phyloP scores from a whole-genome alignment of 2,888 invertebrate genomes.

The Apocheima hispidaria region DNA sequence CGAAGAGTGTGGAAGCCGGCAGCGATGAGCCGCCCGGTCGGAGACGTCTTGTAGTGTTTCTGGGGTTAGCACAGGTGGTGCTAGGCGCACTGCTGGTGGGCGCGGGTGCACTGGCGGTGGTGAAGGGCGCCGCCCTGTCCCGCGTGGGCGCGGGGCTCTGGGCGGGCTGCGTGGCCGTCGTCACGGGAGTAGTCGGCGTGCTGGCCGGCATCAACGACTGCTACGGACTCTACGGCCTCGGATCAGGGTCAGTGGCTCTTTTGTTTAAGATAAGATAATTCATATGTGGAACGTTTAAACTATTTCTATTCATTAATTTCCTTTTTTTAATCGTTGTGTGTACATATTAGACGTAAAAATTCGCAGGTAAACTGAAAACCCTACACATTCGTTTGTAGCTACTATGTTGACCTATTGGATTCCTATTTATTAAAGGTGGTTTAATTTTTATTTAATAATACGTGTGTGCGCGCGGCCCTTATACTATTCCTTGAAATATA shows the following conservation, averaged over 20 bases:
- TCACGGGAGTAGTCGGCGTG: conserved; percentile 87
- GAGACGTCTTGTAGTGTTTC: conserved; percentile 77
- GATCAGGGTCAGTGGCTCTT: conserved; percentile 62
- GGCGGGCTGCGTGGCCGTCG: conserved; percentile 88
- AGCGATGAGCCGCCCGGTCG: conserved; percentile 58
- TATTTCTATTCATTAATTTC: too few relatives aligned
- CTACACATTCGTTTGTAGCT: too few relatives aligned
- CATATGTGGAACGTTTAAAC: too few relatives aligned
- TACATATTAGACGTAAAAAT: too few relatives aligned
- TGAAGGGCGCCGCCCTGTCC: conserved; percentile 86
- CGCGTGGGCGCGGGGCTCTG: conserved; percentile 88
- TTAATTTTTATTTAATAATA: too few relatives aligned
- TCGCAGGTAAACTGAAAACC: too few relatives aligned
- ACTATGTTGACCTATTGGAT: too few relatives aligned
- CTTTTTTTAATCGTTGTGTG: too few relatives aligned
- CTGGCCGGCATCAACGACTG: conserved; percentile 87
- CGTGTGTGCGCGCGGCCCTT: too few relatives aligned
- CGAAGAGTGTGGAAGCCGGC: conserved; percentile 75
- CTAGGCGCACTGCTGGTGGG: conserved; percentile 88
- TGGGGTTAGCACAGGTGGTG: conserved; percentile 87
- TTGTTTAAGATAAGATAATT: too few relatives aligned
- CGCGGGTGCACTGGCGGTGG: conserved; percentile 87
- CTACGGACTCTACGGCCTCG: conserved; percentile 72
- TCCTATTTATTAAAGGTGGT: too few relatives aligned
- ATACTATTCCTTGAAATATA: too few relatives aligned